Base-by-base conservation (phyloP, 2,113 vertebrate species). In the Lontra canadensis region DNA sequence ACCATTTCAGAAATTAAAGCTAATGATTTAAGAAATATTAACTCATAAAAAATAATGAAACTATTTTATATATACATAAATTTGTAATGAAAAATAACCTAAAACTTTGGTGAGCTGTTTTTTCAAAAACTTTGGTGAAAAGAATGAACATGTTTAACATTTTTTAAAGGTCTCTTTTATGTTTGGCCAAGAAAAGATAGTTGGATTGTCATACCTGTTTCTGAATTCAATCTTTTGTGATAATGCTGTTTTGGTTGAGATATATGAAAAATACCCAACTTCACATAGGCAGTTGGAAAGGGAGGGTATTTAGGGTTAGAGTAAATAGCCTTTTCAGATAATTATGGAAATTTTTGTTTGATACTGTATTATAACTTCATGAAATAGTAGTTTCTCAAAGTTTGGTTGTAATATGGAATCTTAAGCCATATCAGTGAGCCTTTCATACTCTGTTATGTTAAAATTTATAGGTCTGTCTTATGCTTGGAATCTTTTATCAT, bases 51-150 rank as follows among this genome's bases (percentile, higher is more conserved):
- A 80, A 80, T 74, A 57, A 88, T 69, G 67, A 79, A 82, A 18
- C 7, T 36, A 36, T 95, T 90, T 83, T 90, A 91, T 73, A 57
- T 73, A 42, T 85, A 74, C 15, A 69, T n/a, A 88, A 63, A 42
- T 47, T 88, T 94, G 73, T 85, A 78, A 76, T 91, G 23, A 88
- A 95, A 91, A 94, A 39, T 76, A 84, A 90, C 55, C n/a, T 39
- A 88, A 90, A 93, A 87, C 23, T 55, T 52, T 52, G 52, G 52
- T 52, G 52, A 52, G 5, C 17, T 52, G 17, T 49, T 52, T 52
- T 52, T 52, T 36, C 83, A 36, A 80, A 88, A 82, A 82, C 73
- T 71, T 44, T 20, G 88, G 12, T 95, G 61, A 88, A 57, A 84
- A 94, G 36, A 83, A 61, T 88, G 17, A 34, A 34, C 8, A 42